These are phyloP conservation scores for Chrysolina oricalcia DNA, from an alignment of 2,888 invertebrate genomes.

Conservation along the genomic window DNA sequence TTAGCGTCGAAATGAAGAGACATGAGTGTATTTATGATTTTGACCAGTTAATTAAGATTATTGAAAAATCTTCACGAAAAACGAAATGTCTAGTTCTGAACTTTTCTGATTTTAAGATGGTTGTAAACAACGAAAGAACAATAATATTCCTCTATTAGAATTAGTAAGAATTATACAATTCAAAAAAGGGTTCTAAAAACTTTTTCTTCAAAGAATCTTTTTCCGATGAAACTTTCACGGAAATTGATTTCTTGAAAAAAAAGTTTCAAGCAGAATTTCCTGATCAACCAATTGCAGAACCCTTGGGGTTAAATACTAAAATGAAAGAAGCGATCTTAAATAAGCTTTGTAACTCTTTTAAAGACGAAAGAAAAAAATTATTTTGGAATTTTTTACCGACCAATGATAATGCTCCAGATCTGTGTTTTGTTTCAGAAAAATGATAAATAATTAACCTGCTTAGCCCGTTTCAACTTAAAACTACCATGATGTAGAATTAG, in stretches of 20 bases:
- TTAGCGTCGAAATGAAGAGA: too few relatives aligned
- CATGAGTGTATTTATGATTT: too few relatives aligned
- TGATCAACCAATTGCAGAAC: background rate
- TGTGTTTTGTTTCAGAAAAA: background rate
- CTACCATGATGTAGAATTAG: background rate
- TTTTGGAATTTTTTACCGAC: background rate
- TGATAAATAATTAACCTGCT: too few relatives aligned
- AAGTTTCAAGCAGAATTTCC: background rate
- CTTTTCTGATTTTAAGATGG: background rate
- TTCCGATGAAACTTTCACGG: background rate
- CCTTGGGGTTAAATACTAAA: background rate
- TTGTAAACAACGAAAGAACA: background rate
- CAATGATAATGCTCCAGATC: constrained; percentile 2
- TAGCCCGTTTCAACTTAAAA: too few relatives aligned
- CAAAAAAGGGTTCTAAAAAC: too few relatives aligned
- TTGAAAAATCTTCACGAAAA: background rate
- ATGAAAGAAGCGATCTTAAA: background rate
- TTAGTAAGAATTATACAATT: too few relatives aligned
- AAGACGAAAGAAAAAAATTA: background rate
- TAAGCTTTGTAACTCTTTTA: background rate
- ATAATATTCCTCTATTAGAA: background rate
- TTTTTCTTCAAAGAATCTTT: too few relatives aligned
- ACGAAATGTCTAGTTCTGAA: background rate
- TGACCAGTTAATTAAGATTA: too few relatives aligned
- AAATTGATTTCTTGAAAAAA: background rate